Conservation (phyloP, 2,113 vertebrate species). For the Sinocyclocheilus maitianheensis region DNA sequence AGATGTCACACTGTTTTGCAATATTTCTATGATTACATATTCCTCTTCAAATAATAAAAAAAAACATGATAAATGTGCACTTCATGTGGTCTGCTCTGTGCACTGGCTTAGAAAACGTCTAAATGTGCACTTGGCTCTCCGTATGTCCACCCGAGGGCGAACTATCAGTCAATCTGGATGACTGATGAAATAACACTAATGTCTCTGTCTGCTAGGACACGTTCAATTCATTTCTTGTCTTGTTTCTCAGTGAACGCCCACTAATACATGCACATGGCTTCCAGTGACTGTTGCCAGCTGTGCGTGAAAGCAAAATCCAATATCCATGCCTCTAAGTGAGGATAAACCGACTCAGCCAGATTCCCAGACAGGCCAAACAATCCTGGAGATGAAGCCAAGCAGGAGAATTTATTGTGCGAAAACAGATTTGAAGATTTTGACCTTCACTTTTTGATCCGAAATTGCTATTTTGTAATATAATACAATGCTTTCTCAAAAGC, state of each 20-base stretch:
- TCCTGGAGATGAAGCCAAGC: neutral
- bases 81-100: neutral
- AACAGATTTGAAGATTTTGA: neutral
- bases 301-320: neutral
- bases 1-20: neutral
- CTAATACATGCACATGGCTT: neutral
- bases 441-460: neutral
- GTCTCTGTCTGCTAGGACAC: neutral
- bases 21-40: neutral
- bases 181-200: neutral
- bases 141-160: slow-evolving; percentile 9
- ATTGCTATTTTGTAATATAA: neutral
- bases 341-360: neutral
- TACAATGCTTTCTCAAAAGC: neutral
- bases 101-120: slow-evolving; percentile 9
- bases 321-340: neutral
- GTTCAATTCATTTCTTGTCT: neutral
- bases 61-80: neutral
- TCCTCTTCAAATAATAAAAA: neutral
- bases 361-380: neutral
- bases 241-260: slow-evolving; percentile 10
- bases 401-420: neutral
- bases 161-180: neutral
- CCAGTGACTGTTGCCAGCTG: neutral
- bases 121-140: slow-evolving; percentile 46